Conservation (phyloP, 2,888 invertebrate genomes). For the Vandiemenella viatica region DNA sequence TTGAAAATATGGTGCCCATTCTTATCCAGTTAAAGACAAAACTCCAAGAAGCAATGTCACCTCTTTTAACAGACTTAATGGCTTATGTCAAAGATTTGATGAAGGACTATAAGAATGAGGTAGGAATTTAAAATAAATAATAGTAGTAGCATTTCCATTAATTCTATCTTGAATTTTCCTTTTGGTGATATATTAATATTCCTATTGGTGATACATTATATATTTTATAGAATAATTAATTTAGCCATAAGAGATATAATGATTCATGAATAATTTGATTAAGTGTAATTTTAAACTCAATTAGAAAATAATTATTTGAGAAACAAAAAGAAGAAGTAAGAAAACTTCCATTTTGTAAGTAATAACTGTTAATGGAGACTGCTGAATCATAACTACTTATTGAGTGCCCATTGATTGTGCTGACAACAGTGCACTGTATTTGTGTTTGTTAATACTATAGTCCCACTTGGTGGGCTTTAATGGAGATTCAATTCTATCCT, state of each 20-base stretch:
- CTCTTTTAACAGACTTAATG: constrained; percentile 30
- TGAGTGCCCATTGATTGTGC: too few relatives aligned
- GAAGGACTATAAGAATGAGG: constrained; percentile 32
- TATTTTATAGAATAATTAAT: neutral
- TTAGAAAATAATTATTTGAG: too few relatives aligned
- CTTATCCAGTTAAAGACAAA: constrained; percentile 45
- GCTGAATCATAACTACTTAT: too few relatives aligned
- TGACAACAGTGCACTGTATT: too few relatives aligned
- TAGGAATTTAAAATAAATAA: constrained; percentile 6
- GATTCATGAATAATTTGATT: neutral
- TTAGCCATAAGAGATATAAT: neutral
- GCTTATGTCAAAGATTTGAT: constrained; percentile 29
- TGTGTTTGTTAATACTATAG: too few relatives aligned
- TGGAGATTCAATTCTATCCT: too few relatives aligned
- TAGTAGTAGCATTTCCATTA: too few relatives aligned
- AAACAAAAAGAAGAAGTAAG: too few relatives aligned
- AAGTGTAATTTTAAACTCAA: too few relatives aligned
- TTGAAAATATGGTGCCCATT: constrained; percentile 49
- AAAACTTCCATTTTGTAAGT: too few relatives aligned
- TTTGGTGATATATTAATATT: neutral
- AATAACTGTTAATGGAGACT: too few relatives aligned
- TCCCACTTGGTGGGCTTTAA: too few relatives aligned
- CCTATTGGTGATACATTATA: neutral
- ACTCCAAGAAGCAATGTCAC: constrained; percentile 31
- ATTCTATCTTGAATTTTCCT: neutral